Conservation (phyloP, 2,888 invertebrate species). For the Drosophila paracracens region DNA sequence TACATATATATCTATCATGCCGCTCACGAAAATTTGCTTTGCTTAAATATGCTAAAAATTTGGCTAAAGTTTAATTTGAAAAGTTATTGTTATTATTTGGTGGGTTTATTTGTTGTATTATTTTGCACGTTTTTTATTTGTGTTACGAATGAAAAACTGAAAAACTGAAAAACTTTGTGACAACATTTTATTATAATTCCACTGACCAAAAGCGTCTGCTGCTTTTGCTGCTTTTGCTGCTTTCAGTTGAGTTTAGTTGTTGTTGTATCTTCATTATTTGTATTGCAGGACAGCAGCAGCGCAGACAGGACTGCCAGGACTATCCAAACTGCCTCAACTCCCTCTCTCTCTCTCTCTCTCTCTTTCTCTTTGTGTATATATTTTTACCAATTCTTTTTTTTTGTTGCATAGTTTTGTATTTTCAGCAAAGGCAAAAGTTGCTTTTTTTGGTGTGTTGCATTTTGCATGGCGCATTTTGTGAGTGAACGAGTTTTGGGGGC, state of each 20-base stretch:
- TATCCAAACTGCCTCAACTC: slow-evolving; percentile 7
- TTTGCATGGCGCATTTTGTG: slow-evolving; percentile 55
- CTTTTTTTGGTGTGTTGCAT: slow-evolving; percentile 68
- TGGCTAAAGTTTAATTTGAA: slow-evolving; percentile 80
- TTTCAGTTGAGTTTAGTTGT: slow-evolving; percentile 52
- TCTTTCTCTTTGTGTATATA: not conserved
- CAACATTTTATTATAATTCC: slow-evolving; percentile 80
- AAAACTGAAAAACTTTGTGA: slow-evolving; percentile 72
- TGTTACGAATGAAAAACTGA: slow-evolving; percentile 47
- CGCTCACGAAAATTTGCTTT: slow-evolving; percentile 59
- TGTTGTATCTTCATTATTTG: slow-evolving; percentile 71
- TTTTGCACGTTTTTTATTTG: slow-evolving; percentile 25
- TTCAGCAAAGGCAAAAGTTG: slow-evolving; percentile 53
- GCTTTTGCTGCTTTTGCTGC: slow-evolving; percentile 41
- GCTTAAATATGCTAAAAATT: slow-evolving; percentile 65
- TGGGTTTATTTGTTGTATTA: slow-evolving; percentile 34
- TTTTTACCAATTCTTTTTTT: slow-evolving; percentile 20
- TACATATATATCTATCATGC: slow-evolving; percentile 29
- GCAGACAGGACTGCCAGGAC: not conserved
- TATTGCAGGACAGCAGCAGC: slow-evolving; percentile 45
- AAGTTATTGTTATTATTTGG: slow-evolving; percentile 75
- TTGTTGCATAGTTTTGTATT: slow-evolving; percentile 54
- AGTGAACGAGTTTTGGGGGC: slow-evolving; percentile 11
- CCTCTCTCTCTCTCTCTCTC: not conserved
- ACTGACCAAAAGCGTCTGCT: slow-evolving; percentile 41